phyloP scores from a whole-genome alignment of 2,797 vertebrate species.

The Lutjanus argentimaculatus region DNA sequence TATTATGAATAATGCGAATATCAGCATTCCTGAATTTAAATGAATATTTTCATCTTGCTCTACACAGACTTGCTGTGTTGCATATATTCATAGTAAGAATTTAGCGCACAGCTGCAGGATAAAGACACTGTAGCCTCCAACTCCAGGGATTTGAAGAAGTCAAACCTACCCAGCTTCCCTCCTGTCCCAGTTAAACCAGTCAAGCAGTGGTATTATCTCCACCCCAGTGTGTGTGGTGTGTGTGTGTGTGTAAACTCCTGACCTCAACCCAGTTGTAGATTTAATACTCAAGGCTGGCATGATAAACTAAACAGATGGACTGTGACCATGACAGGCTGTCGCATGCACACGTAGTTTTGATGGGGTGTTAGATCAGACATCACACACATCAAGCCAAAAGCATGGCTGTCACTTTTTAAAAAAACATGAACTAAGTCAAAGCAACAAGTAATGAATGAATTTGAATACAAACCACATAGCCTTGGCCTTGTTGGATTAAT shows the following conservation, averaged over 20 bases:
- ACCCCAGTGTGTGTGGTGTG: constrained; percentile 24
- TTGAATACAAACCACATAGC: neutral
- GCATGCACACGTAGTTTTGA: neutral
- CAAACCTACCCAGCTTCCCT: constrained; percentile 3
- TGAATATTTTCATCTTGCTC: constrained; percentile 1
- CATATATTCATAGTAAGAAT: constrained; percentile 18
- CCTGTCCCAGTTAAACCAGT: constrained; percentile 48
- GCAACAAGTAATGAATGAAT: neutral
- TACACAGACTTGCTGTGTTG: neutral
- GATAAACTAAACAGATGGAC: constrained; percentile 58
- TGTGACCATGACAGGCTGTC: constrained; percentile 10
- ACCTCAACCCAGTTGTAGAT: constrained; percentile 42
- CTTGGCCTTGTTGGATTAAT: neutral
- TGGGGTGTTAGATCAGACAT: neutral
- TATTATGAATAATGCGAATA: constrained; percentile 15
- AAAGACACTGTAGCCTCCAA: neutral
- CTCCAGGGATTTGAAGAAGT: constrained; percentile 11
- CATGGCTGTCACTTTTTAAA: neutral
- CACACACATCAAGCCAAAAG: neutral
- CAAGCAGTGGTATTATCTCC: constrained; percentile 40
- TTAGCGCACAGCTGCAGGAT: constrained; percentile 26
- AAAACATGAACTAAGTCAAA: neutral
- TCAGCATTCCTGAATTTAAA: constrained; percentile 16
- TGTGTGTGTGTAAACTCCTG: constrained; percentile 4
- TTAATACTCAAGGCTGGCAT: constrained; percentile 51